phyloP scores from a whole-genome alignment of 92 coral and sea anemone species.

The Zoanthus solanderi region DNA sequence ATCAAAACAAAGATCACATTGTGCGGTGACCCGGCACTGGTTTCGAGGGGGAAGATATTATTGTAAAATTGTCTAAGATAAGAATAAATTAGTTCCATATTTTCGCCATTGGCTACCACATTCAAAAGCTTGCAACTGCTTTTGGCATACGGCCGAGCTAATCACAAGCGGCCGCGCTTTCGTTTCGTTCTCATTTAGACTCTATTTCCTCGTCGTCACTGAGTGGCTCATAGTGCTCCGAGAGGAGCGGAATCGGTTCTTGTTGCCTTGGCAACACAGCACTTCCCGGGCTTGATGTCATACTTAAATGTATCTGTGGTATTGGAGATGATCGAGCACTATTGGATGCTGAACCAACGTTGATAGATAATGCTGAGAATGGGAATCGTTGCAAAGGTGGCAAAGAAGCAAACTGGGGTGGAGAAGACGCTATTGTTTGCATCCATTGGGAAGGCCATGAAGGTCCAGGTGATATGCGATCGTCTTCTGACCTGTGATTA shows the following conservation, averaged over 20 bases:
- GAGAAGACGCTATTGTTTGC: slow-evolving; percentile 17
- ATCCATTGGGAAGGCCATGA: slow-evolving; percentile 66
- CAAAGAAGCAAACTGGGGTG: slow-evolving; percentile 23
- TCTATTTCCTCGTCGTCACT: slow-evolving; percentile 89
- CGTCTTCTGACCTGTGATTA: slow-evolving; percentile 73
- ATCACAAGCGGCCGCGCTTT: neutral
- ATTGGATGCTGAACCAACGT: slow-evolving; percentile 88
- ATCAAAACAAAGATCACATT: no score
- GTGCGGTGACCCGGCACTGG: neutral
- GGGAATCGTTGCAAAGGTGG: slow-evolving; percentile 69
- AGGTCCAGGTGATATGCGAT: slow-evolving; percentile 80
- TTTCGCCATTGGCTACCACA: neutral
- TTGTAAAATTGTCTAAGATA: neutral
- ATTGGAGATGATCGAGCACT: slow-evolving; percentile 98
- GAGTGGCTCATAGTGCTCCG: slow-evolving; percentile 95
- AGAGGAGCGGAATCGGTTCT: slow-evolving; percentile 83
- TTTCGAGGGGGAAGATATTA: neutral
- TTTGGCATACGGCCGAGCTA: no score
- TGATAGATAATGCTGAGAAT: slow-evolving; percentile 85
- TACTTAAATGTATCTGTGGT: slow-evolving; percentile 61
- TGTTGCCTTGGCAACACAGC: slow-evolving; percentile 80
- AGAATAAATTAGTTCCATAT: neutral
- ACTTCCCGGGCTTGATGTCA: slow-evolving; percentile 75
- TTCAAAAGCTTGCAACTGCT: neutral
- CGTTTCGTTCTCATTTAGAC: neutral